phyloP scores from a whole-genome alignment of 2,797 vertebrate genomes.

The Lutjanus campechanus region DNA sequence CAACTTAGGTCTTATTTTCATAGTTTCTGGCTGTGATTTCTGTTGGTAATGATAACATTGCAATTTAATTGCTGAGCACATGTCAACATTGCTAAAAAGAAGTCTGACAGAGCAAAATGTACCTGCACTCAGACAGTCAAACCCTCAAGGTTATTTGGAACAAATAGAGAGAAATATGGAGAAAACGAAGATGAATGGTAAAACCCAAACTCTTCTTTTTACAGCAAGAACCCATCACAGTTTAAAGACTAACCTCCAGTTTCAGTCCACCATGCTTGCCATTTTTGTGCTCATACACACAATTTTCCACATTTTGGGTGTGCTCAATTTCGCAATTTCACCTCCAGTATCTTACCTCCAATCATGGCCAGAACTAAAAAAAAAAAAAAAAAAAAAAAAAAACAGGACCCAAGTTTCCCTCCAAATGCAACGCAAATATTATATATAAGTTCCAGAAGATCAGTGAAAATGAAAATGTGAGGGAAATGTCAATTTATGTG shows the following conservation, averaged over 20 bases:
- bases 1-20: neutral
- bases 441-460: neutral
- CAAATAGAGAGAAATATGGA: neutral
- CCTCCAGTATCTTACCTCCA: neutral
- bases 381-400: neutral
- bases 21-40: neutral
- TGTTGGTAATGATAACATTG: neutral
- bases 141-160: neutral
- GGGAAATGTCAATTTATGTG: neutral
- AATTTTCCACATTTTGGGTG: neutral
- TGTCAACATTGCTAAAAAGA: neutral
- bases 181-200: neutral
- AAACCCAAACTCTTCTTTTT: neutral
- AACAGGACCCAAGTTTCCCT: neutral
- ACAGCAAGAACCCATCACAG: neutral
- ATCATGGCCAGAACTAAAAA: neutral
- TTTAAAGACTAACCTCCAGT: neutral
- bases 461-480: neutral
- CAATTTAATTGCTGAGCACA: slow-evolving; percentile 2
- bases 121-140: neutral
- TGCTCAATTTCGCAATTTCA: neutral
- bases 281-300: neutral
- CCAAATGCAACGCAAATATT: neutral
- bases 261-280: neutral
- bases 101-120: neutral